Conservation (phyloP, 2,888 invertebrate species). For the Noctua janthe region DNA sequence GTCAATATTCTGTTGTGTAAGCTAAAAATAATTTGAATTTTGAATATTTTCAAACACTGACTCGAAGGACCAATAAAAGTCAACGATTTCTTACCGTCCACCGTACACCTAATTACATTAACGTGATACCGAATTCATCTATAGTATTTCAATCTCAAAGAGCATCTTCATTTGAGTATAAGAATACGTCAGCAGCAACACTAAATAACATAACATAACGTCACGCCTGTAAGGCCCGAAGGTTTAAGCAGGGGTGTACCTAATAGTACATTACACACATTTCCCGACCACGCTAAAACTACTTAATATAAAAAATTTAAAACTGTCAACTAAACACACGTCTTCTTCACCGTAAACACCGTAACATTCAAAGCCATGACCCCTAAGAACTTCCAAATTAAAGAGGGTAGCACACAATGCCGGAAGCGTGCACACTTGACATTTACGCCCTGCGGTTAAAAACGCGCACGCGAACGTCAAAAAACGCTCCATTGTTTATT, state of each 20-base stretch:
- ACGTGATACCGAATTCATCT: not conserved
- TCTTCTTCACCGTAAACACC: slow-evolving; percentile 23
- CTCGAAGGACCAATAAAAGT: not conserved
- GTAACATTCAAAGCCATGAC: slow-evolving; percentile 48
- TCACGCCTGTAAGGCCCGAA: not conserved
- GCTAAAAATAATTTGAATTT: too few species aligned
- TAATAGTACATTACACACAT: too few species aligned
- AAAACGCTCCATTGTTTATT: slow-evolving; percentile 84
- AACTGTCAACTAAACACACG: slow-evolving; percentile 16
- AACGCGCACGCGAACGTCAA: slow-evolving; percentile 84
- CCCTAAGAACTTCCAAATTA: slow-evolving; percentile 68
- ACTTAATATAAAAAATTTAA: not conserved
- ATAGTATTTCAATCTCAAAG: not conserved
- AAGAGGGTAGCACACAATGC: slow-evolving; percentile 80
- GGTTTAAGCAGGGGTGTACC: not conserved
- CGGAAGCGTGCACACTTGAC: slow-evolving; percentile 83
- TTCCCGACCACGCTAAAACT: not conserved
- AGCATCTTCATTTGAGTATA: not conserved
- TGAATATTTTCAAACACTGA: not conserved
- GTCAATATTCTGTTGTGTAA: too few species aligned
- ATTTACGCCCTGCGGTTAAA: slow-evolving; percentile 79
- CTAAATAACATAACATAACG: not conserved
- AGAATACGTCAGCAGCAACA: not conserved
- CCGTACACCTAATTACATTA: not conserved
- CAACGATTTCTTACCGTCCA: not conserved